Evolutionary conservation across 2,888 invertebrate genomes (phyloP), one percentile per base, ranked within the genome.

Genomic region (Amiota minor): DNA sequence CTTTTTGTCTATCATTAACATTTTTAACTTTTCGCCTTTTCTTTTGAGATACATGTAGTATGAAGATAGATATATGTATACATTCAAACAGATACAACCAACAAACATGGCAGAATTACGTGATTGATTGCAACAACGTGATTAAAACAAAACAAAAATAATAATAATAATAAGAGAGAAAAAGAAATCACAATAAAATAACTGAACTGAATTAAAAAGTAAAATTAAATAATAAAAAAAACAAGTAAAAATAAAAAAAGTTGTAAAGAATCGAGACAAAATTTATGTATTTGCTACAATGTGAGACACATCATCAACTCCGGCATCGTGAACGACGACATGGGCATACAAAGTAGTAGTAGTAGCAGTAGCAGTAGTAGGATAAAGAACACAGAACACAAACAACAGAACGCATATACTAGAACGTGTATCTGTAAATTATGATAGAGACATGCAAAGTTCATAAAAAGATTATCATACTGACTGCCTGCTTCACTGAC

Each of bases 51-150:
- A 78, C 76, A 35, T 23, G 23, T 2, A 23, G n/a, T 6, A 80
- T 73, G 73, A 67, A 70, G 65, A 83, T 68, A 70, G 65, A 83
- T 81, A 82, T 81, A 85, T 76, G 16, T 23, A 35, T 65, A 80
- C 80, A 82, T 84, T 77, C 76, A 79, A 80, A 81, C 79, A 74
- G 76, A 81, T 74, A 77, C 35, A 35, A 6, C 6, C 1, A 1
- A 23, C 77, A 74, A 85, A 84, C 84, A 79, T 75, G 82, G 74
- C 79, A 76, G 75, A 79, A 82, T 76, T 85, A 85, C 85, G 85
- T 85, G 85, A 85, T 86, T 84, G 86, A 85, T 85, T 76, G 83
- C 75, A 74, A 59, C 69, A 73, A 65, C 68, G 78, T 77, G 86
- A 86, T 86, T 83, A 81, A 73, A 67, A 50, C 64, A 70, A 71